Conservation (phyloP, 2,888 invertebrate genomes). For the Hirtodrosophila histrioides region DNA sequence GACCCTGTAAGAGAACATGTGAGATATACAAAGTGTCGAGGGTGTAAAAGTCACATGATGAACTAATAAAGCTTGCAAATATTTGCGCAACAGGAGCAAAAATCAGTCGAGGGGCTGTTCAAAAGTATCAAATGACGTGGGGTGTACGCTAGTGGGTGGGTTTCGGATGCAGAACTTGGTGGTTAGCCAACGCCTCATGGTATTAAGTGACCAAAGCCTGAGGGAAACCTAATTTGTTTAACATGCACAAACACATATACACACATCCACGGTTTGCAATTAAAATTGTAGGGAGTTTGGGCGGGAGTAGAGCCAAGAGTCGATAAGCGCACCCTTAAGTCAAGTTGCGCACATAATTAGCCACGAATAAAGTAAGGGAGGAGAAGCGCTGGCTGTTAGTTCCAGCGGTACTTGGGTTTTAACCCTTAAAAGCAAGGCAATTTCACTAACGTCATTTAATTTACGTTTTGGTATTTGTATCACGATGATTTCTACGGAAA, state of each 20-base stretch:
- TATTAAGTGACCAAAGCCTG: constrained; percentile 50
- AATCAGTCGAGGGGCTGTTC: constrained; percentile 9
- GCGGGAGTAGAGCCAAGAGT: constrained; percentile 8
- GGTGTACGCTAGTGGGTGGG: background rate
- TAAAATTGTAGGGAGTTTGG: constrained; percentile 46
- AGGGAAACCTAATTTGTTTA: constrained; percentile 71
- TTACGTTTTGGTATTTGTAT: constrained; percentile 42
- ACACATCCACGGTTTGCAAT: constrained; percentile 43
- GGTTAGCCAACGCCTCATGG: constrained; percentile 58
- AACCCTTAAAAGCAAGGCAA: constrained; percentile 55
- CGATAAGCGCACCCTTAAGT: constrained; percentile 51
- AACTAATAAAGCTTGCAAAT: constrained; percentile 70
- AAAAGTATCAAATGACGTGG: constrained; percentile 63
- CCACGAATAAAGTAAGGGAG: constrained; percentile 5
- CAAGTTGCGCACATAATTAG: constrained; percentile 51
- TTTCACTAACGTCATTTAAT: constrained; percentile 57
- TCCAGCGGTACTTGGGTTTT: constrained; percentile 47
- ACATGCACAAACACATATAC: constrained; percentile 34
- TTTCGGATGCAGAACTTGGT: constrained; percentile 46
- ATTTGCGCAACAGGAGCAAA: constrained; percentile 62
- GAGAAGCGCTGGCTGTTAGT: constrained; percentile 3
- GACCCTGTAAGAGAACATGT: background rate
- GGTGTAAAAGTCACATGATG: constrained; percentile 63
- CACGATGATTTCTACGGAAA: constrained; percentile 46
- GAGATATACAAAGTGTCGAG: constrained; percentile 9